These are phyloP conservation scores for Nomada fucata DNA, from an alignment of 2,888 invertebrate species.

Conservation along the genomic window DNA sequence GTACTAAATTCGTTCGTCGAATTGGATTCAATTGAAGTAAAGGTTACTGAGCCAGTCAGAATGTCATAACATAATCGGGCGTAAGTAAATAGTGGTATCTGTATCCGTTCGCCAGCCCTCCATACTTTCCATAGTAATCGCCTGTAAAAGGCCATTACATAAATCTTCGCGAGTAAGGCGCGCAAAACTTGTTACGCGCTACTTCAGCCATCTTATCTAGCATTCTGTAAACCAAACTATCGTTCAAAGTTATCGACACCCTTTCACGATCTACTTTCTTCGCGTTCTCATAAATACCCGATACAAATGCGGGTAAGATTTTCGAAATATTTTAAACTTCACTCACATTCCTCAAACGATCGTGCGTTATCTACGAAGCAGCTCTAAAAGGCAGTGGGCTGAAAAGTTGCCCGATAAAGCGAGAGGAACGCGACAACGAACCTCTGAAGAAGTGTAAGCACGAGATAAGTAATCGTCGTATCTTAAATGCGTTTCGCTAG, in stretches of 20 bases:
- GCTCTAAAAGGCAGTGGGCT: conserved; percentile 20
- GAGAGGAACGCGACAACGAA: conserved; percentile 37
- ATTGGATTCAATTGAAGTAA: too few relatives aligned
- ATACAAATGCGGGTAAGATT: background rate
- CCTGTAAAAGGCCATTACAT: background rate
- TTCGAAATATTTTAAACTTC: conserved; percentile 5
- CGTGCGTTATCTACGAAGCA: conserved; percentile 29
- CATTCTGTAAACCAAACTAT: background rate
- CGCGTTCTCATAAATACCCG: conserved; percentile 3
- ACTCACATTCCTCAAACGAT: background rate
- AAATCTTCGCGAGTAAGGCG: background rate
- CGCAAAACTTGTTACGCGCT: background rate
- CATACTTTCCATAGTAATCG: background rate
- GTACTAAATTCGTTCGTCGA: too few relatives aligned
- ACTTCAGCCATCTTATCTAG: background rate
- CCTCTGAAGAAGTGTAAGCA: conserved; percentile 40
- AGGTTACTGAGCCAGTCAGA: too few relatives aligned
- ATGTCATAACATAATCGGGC: too few relatives aligned
- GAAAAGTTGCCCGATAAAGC: conserved; percentile 48
- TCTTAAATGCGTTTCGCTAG: conserved; percentile 39
- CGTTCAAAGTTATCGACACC: background rate
- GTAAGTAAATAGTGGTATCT: too few relatives aligned
- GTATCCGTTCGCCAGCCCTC: background rate
- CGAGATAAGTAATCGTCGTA: conserved; percentile 53
- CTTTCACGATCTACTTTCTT: background rate